A percentile compares a stretch with the other conserved stretches of the same genome.
Conservation (phyloP, 2,888 invertebrate species). For the Volucella bombylans region DNA sequence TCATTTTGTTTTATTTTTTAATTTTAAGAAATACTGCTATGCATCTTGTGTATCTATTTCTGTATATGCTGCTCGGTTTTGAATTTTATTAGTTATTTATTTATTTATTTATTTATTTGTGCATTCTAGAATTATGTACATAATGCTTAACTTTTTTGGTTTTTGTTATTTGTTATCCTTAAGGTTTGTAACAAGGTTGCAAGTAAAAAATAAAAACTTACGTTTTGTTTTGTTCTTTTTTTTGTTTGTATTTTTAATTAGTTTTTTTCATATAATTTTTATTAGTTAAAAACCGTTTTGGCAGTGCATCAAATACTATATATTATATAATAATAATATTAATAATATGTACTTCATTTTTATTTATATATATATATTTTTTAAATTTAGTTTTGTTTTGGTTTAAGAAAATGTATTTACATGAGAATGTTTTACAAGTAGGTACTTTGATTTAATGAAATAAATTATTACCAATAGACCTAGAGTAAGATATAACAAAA, state of each 20-base stretch:
- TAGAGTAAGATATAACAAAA: slow-evolving; percentile 28
- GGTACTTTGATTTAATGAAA: slow-evolving; percentile 72
- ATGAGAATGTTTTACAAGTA: slow-evolving; percentile 68
- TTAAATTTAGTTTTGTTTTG: slow-evolving; percentile 33
- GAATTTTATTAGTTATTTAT: slow-evolving; percentile 31
- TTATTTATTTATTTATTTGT: slow-evolving; percentile 48
- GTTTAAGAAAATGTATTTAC: slow-evolving; percentile 65
- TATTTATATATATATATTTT: slow-evolving; percentile 49
- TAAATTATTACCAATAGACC: slow-evolving; percentile 41
- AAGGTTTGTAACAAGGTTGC: slow-evolving; percentile 66
- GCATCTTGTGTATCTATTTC: slow-evolving; percentile 33
- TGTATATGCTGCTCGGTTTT: slow-evolving; percentile 47
- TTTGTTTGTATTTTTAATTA: slow-evolving; percentile 38
- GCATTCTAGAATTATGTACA: slow-evolving; percentile 71
- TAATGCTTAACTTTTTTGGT: slow-evolving; percentile 51
- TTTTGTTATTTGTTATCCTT: slow-evolving; percentile 2
- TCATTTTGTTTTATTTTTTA: slow-evolving; percentile 26
- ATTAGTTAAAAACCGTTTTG: slow-evolving; percentile 77
- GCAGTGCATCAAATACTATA: slow-evolving; percentile 76
- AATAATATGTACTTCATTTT: slow-evolving; percentile 70
- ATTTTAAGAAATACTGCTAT: slow-evolving; percentile 56
- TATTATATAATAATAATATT: slow-evolving; percentile 74
- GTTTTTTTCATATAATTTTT: slow-evolving; percentile 67
- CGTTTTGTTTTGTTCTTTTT: slow-evolving; percentile 47
- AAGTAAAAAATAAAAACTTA: slow-evolving; percentile 72